A percentile compares a stretch with the other conserved stretches of the same genome.
These are phyloP conservation scores for Andrena marginata DNA, from an alignment of 2,888 invertebrate species.

Conservation along the genomic window DNA sequence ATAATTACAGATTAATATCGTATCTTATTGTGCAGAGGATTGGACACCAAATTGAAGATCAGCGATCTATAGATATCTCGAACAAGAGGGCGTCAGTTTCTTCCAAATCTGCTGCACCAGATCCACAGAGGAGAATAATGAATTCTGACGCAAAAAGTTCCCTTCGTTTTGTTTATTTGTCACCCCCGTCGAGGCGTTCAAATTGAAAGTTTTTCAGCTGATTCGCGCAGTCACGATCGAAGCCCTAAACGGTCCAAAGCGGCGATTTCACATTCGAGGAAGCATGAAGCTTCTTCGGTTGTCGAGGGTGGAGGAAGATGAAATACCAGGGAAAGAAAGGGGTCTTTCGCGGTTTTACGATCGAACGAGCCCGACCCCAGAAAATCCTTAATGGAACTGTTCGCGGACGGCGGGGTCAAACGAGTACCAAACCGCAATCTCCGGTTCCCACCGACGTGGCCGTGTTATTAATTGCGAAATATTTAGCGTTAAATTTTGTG, in stretches of 20 bases:
- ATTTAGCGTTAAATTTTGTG: slow-evolving; percentile 81
- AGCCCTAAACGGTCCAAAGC: slow-evolving; percentile 37
- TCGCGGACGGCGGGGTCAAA: slow-evolving; percentile 57
- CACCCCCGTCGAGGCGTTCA: background rate
- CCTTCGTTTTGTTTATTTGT: background rate
- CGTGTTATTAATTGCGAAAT: slow-evolving; percentile 82
- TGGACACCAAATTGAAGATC: too few species aligned
- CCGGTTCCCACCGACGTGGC: slow-evolving; percentile 79
- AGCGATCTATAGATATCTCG: too few species aligned
- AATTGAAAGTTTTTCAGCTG: background rate
- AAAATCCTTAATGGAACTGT: slow-evolving; percentile 65
- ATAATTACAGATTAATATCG: background rate
- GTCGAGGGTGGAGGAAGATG: slow-evolving; percentile 5
- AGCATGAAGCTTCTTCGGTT: slow-evolving; percentile 47
- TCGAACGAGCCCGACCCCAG: slow-evolving; percentile 61
- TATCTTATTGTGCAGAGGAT: too few species aligned
- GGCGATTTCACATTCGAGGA: slow-evolving; percentile 56
- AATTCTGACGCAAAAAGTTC: background rate
- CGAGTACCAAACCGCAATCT: slow-evolving; percentile 78
- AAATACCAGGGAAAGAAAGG: slow-evolving; percentile 14
- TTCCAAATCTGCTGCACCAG: too few species aligned
- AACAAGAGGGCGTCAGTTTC: too few species aligned
- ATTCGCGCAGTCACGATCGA: slow-evolving; percentile 51
- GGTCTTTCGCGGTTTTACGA: slow-evolving; percentile 68
- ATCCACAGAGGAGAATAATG: background rate